Evolutionary conservation across 2,797 vertebrate species (phyloP).

Genomic region (Australoheros facetus): DNA sequence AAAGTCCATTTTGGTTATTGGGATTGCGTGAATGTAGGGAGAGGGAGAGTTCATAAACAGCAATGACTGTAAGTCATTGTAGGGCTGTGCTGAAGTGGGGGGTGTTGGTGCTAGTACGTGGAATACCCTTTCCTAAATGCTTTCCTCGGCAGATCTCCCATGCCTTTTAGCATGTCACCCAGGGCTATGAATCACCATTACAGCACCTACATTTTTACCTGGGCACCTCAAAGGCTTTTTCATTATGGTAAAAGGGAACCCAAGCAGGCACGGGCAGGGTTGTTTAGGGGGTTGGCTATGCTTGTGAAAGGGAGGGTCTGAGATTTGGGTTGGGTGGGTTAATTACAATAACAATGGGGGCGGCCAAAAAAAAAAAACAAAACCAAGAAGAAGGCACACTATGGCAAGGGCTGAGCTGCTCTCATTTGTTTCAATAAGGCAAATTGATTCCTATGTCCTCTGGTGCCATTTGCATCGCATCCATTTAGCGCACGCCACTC

Average conservation of each 20-base stretch:
- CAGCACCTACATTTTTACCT: slow-evolving; percentile 70
- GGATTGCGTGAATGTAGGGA: slow-evolving; percentile 49
- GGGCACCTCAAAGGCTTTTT: slow-evolving; percentile 72
- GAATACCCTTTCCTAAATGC: slow-evolving; percentile 70
- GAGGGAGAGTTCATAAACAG: slow-evolving; percentile 60
- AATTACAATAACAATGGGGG: slow-evolving; percentile 81
- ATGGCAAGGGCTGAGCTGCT: slow-evolving; percentile 66
- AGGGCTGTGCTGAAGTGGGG: slow-evolving; percentile 31
- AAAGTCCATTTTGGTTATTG: slow-evolving; percentile 75
- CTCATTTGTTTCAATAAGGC: slow-evolving; percentile 86
- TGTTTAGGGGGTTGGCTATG: slow-evolving; percentile 42
- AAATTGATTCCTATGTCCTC: slow-evolving; percentile 83
- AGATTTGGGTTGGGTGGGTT: slow-evolving; percentile 73
- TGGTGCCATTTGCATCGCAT: slow-evolving; percentile 79
- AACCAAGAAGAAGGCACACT: slow-evolving; percentile 20
- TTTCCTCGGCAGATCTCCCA: slow-evolving; percentile 66
- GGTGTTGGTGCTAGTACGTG: slow-evolving; percentile 47
- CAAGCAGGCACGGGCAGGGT: slow-evolving; percentile 29
- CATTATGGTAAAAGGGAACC: slow-evolving; percentile 82
- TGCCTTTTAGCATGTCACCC: slow-evolving; percentile 76
- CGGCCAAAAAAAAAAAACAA: slow-evolving; percentile 58
- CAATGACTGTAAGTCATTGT: slow-evolving; percentile 58
- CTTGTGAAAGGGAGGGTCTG: slow-evolving; percentile 60
- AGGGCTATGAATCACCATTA: slow-evolving; percentile 77
- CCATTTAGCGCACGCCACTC: slow-evolving; percentile 73